Evolutionary conservation across 2,888 invertebrate species (phyloP).

Genomic region (Anoncus sp.): DNA sequence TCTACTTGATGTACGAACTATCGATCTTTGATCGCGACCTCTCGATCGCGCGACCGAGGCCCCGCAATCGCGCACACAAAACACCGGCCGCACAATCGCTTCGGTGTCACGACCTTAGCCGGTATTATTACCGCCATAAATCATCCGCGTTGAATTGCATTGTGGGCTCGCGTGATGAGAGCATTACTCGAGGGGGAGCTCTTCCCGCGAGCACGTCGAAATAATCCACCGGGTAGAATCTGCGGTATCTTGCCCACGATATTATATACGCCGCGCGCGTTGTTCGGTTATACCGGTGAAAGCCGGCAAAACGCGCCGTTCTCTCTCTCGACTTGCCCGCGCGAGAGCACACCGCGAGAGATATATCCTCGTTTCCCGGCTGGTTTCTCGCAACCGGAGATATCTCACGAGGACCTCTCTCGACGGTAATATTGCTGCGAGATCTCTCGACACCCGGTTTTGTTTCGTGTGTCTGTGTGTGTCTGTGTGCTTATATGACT

Average conservation of each 20-base stretch:
- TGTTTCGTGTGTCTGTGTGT: conserved; percentile 13
- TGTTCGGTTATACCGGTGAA: conserved; percentile 55
- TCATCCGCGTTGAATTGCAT: conserved; percentile 76
- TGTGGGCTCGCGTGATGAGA: conserved; percentile 75
- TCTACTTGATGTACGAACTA: too few relatives aligned
- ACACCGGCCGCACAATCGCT: conserved; percentile 68
- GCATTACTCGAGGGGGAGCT: conserved; percentile 67
- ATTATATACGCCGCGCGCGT: conserved; percentile 18
- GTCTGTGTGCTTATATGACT: conserved; percentile 1
- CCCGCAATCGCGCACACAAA: too few relatives aligned
- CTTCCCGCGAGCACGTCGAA: conserved; percentile 34
- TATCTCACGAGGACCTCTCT: conserved; percentile 39
- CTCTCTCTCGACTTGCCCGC: conserved; percentile 22
- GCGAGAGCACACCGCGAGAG: conserved; percentile 26
- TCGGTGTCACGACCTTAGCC: conserved; percentile 75
- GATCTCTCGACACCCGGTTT: conserved; percentile 47
- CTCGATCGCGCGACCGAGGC: conserved; percentile 56
- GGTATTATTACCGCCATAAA: conserved; percentile 76
- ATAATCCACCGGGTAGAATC: conserved; percentile 48
- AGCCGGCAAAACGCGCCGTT: conserved; percentile 47
- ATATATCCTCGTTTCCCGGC: conserved; percentile 56
- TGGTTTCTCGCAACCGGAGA: conserved; percentile 30
- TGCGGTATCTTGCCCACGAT: conserved; percentile 16
- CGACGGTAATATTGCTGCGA: conserved; percentile 1
- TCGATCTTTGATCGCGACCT: conserved; percentile 60